Conservation (phyloP, 2,113 vertebrate genomes). For the Passerina amoena region DNA sequence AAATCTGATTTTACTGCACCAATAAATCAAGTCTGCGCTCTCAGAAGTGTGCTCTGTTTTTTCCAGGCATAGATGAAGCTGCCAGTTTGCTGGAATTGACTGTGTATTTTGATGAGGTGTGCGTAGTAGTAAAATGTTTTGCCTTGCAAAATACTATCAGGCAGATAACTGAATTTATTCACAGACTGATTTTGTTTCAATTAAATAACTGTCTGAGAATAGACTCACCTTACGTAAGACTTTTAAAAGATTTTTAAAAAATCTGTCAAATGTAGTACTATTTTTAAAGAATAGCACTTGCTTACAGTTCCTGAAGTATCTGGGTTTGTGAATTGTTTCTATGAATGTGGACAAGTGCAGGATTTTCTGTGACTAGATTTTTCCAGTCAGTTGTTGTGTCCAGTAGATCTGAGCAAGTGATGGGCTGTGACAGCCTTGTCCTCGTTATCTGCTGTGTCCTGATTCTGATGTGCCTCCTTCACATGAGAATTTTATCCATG, state of each 20-base stretch:
- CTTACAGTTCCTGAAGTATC: background rate
- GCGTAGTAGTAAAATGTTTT: background rate
- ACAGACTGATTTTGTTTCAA: background rate
- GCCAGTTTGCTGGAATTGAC: background rate
- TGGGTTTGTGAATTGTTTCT: background rate
- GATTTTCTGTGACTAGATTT: slow-evolving; percentile 5
- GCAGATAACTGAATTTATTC: background rate
- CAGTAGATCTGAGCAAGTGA: background rate
- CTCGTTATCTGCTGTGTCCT: background rate
- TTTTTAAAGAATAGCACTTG: background rate
- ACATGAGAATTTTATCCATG: background rate
- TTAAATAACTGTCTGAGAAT: background rate
- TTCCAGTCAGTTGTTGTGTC: slow-evolving; percentile 22
- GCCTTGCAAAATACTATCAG: background rate
- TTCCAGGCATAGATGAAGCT: background rate
- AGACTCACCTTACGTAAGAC: background rate
- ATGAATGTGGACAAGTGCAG: background rate
- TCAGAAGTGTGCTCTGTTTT: background rate
- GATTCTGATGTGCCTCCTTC: background rate
- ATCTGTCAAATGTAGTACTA: background rate
- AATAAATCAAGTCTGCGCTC: background rate
- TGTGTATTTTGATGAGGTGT: background rate
- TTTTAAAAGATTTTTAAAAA: background rate
- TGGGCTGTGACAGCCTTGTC: slow-evolving; percentile 1
- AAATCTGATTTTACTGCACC: background rate